These are phyloP conservation scores for Petrocephalus microphthalmus DNA, from an alignment of 2,113 vertebrate genomes.

Conservation along the genomic window DNA sequence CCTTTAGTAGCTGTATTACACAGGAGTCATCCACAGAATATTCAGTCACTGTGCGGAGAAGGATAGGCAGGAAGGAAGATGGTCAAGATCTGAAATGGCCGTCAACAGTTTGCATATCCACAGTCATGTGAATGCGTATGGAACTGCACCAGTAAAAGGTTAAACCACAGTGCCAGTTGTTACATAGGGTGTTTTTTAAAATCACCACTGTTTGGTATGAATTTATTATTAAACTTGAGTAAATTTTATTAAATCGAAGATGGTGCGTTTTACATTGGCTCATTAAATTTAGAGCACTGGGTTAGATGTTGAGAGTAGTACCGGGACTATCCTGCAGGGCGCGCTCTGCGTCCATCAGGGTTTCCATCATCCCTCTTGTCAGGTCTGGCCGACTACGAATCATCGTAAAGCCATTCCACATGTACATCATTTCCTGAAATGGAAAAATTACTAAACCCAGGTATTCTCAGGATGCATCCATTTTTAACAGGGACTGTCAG, in stretches of 20 bases:
- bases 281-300: not conserved
- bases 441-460: not conserved
- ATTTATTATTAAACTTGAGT: not conserved
- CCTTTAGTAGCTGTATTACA: conserved; percentile 66
- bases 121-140: not conserved
- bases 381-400: conserved; percentile 56
- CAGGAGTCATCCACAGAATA: conserved; percentile 59
- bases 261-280: not conserved
- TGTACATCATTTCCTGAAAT: conserved; percentile 69
- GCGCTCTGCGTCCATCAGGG: conserved; percentile 60
- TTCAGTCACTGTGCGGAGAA: conserved; percentile 49
- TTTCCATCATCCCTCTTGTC: conserved; percentile 64
- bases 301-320: conserved; percentile 32
- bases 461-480: not conserved
- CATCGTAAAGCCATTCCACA: conserved; percentile 68
- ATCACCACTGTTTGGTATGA: not conserved
- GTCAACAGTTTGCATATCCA: not conserved
- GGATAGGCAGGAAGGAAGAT: not conserved
- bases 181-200: not conserved
- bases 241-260: not conserved
- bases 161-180: not conserved
- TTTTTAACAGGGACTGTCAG: not conserved
- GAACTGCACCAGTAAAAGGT: not conserved
- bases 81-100: not conserved
- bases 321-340: conserved; percentile 55